These are phyloP conservation scores for Syngnathoides biaculeatus DNA, from an alignment of 2,113 vertebrate genomes.

Conservation along the genomic window DNA sequence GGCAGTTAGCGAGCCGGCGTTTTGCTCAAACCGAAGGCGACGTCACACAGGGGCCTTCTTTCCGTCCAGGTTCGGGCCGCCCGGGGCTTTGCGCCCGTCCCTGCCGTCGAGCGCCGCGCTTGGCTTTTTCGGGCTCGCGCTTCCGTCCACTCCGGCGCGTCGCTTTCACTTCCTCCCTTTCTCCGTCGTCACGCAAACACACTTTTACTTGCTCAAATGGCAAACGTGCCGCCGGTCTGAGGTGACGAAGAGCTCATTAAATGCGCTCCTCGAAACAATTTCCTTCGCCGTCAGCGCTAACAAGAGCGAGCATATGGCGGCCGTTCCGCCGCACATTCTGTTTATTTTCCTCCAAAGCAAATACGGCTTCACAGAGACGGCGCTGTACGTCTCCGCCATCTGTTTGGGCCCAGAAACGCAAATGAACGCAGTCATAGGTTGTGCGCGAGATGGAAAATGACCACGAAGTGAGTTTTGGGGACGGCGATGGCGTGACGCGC, in stretches of 20 bases:
- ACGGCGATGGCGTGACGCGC: too few relatives aligned
- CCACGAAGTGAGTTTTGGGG: slow-evolving; percentile 4
- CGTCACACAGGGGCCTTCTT: slow-evolving; percentile 14
- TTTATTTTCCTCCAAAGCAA: slow-evolving; percentile 37
- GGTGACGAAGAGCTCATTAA: not conserved
- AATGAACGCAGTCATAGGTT: slow-evolving; percentile 18
- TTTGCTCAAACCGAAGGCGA: slow-evolving; percentile 26
- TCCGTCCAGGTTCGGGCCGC: not conserved
- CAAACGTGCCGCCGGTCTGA: not conserved
- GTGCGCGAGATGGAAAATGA: slow-evolving; percentile 29
- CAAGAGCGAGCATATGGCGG: slow-evolving; percentile 21
- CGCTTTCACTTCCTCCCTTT: not conserved
- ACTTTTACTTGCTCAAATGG: not conserved
- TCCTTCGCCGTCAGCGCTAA: slow-evolving; percentile 3
- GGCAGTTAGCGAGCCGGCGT: slow-evolving; percentile 46
- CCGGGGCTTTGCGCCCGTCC: slow-evolving; percentile 22
- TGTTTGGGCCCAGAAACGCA: slow-evolving; percentile 43
- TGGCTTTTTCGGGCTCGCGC: too few relatives aligned
- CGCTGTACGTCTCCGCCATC: slow-evolving; percentile 40
- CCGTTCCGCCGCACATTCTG: slow-evolving; percentile 11
- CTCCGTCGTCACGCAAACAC: not conserved
- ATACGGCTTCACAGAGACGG: slow-evolving; percentile 26
- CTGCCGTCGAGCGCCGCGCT: too few relatives aligned
- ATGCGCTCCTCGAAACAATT: not conserved
- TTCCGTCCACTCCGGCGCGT: not conserved